Base-by-base conservation (phyloP, 1,140 invertebrate genomes). In the Antheraea pernyi region DNA sequence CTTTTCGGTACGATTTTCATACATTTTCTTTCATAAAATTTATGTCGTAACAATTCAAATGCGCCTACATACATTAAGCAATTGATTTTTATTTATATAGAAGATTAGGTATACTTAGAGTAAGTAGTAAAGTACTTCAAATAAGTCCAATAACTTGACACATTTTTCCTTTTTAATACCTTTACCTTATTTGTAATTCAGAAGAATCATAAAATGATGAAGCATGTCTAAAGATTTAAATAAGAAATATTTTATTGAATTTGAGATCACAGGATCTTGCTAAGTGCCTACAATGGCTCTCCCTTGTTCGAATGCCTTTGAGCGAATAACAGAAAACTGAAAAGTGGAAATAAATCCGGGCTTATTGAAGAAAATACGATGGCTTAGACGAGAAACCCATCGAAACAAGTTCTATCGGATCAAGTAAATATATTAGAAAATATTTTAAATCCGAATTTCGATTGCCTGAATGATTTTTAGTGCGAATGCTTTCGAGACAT, bases 261-360 rank as follows among this genome's bases (percentile, higher is more conserved):
- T 63, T 62, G 37, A 42, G 62, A 67, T 69, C 64, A n/a, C 16
- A 66, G 59, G 19, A 30, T 13, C 59, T 62, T 66, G 19, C 39
- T 68, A 67, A 66, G 65, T 69, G 37, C 61, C 61, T 63, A 61
- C 67, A 59, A 46, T 36, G 64, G 65, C 60, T 59, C 19, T 22
- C 68, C 22, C 68, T 73, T 73, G 68, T 73, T 69, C 68, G n/a
- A 62, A 72, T 58, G 63, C 70, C 67, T 70, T 75, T 69, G 70
- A 71, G 60, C 69, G 65, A 71, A 69, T 69, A 71, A 71, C 73
- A 71, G 60, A 59, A 64, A 67, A 71, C 70, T 71, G 73, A 75
- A 75, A 75, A 75, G 73, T 71, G 69, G 70, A 75, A 71, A 75
- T 75, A 75, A 75, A 75, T 75, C 70, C 73, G 63, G 64, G 70